Evolutionary conservation across 2,888 invertebrate genomes (phyloP), one percentile per base, ranked within the genome.

Genomic region (Phyto melanocephala): DNA sequence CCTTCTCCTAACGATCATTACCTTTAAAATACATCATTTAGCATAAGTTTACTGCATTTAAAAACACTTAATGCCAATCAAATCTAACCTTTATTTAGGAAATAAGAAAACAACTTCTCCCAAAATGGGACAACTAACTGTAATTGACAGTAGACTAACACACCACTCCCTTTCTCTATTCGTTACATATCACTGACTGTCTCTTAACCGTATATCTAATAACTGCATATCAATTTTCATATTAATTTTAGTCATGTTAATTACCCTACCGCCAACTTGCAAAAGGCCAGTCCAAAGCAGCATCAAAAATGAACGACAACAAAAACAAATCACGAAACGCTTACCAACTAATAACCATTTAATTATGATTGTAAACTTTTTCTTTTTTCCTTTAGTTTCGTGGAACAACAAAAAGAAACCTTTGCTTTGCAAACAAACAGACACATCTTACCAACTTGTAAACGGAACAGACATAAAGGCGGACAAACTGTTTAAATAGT

Each of bases 301-400:
- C 15, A 50, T 22, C 28, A 47, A n/a, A n/a, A 22, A 40, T 33
- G 42, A 42, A 6, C 15, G 13, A 35, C 17, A 42, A 28, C 28
- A 42, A 37, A 17, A 70, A 67, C 35, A 35, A 62, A 17, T 54
- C 68, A 54, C 62, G 62, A 62, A 62, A 45, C 77, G 45, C 52
- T 77, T 77, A 77, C 52, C 71, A 71, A 58, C 77, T 79, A 82
- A 82, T 82, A 79, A 82, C 75, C 70, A 65, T 82, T 82, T 78
- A 79, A 79, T 79, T 79, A 82, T 67, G 79, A 72, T 60, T 58
- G 60, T 52, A 65, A 72, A 70, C 42, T 63, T 78, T 72, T 81
- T 74, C 77, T 50, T 58, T 33, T 52, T 15, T 11, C 28, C 13
- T 13, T 6, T 35, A 50, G 50, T 52, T 74, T 79, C 24, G 52